These are phyloP conservation scores for Heliconius erato DNA, from an alignment of 2,888 invertebrate species.

Conservation along the genomic window DNA sequence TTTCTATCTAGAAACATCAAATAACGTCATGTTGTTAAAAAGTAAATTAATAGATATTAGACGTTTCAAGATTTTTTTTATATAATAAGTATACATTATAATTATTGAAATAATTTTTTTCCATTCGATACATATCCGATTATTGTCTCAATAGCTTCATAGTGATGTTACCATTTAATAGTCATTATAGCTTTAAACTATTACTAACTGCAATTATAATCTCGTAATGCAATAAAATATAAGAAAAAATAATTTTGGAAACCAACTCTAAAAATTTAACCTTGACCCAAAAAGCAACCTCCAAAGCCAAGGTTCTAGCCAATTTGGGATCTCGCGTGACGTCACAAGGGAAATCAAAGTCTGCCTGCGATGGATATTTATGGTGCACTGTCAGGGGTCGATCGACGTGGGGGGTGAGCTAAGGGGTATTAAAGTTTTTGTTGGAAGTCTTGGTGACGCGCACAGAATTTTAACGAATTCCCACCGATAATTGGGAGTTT, in stretches of 20 bases:
- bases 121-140: too few relatives aligned
- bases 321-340: constrained; percentile 63
- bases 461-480: constrained; percentile 42
- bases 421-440: constrained; percentile 41
- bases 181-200: neutral
- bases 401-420: constrained; percentile 38
- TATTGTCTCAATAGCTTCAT: too few relatives aligned
- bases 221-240: neutral
- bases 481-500: constrained; percentile 31
- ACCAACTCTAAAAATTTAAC: neutral
- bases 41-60: too few relatives aligned
- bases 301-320: constrained; percentile 58
- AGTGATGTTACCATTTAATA: neutral
- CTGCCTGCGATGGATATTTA: constrained; percentile 72
- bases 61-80: too few relatives aligned
- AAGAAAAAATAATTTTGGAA: neutral
- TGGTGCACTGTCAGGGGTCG: constrained; percentile 60
- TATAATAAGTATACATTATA: too few relatives aligned
- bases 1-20: too few relatives aligned
- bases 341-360: constrained; percentile 74
- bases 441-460: constrained; percentile 35
- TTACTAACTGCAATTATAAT: too few relatives aligned
- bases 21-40: too few relatives aligned
- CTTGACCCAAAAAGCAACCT: constrained; percentile 24
- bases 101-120: too few relatives aligned